Evolutionary conservation across 2,797 vertebrate genomes (phyloP), one percentile per base, ranked within the genome.

Genomic region (Anguilla pacifica): DNA sequence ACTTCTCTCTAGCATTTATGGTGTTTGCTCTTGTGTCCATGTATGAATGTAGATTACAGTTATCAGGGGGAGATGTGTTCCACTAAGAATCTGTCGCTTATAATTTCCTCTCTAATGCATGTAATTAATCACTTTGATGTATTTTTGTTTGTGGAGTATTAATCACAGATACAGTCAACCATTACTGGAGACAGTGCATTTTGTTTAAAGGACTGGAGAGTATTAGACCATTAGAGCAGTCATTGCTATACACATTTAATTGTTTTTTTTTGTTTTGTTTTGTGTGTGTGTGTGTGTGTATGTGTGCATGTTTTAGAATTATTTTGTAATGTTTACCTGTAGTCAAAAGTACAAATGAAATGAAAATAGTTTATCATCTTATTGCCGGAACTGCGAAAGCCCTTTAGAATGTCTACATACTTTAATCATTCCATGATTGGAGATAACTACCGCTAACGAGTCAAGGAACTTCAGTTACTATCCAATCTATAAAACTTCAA

Each of bases 111-210:
- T 0, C 51, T 55, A 83, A 83, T 83, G 81, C 43, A 0, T 31
- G 22, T 51, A 83, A 83, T 83, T 51, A 83, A 83, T 55, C 81
- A 83, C 51, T 83, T 83, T 43, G 35, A 46, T 13, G 39, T 46
- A 17, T 53, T 46, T 77, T 79, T 43, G 77, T 79, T 46, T 79
- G 39, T 79, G 22, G 35, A 46, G 39, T 79, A 46, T 79, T 46
- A 79, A 79, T 19, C 4, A 79, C 4, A 43, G 43, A 46, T 79
- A 79, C 77, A 22, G 35, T 79, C 31, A 79, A 79, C 77, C 77
- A 19, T 43, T 79, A 39, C 13, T 79, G 15, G 39, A 79, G 43
- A 46, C 77, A 25, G 22, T 43, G 39, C 43, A 22, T 46, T 22
- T 11, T 46, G 17, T 28, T 72, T 72, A 25, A 10, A 31, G 28